Evolutionary conservation across 2,113 vertebrate species (phyloP).

Genomic region (Andinoacara biseriatus): DNA sequence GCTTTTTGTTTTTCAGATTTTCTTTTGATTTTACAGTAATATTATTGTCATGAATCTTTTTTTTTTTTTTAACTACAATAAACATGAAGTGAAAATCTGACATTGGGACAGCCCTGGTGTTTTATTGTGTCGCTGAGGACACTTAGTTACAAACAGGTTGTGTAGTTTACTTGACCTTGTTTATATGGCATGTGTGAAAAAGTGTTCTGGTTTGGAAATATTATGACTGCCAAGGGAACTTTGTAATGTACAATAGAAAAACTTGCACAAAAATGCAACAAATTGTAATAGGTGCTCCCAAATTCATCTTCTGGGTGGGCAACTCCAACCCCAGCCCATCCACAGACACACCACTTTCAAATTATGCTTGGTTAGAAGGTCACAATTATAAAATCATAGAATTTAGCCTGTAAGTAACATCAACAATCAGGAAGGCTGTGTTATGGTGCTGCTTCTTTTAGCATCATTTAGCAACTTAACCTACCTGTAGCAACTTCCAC

Average conservation of each 20-base stretch:
- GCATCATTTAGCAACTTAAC: not conserved
- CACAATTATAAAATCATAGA: not conserved
- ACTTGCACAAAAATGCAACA: no score
- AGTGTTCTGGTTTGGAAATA: no score
- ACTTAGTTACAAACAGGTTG: no score
- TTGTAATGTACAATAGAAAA: no score
- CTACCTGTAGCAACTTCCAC: not conserved
- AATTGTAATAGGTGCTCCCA: no score
- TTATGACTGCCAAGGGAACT: no score
- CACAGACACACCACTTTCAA: not conserved
- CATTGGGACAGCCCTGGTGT: no score
- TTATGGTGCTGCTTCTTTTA: not conserved
- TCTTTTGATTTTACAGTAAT: not conserved
- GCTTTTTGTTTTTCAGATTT: not conserved
- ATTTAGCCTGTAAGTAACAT: rapidly evolving
- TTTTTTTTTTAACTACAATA: not conserved
- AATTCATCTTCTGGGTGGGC: no score
- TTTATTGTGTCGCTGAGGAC: no score
- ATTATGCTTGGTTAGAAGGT: not conserved
- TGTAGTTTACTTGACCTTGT: no score
- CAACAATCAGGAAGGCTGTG: not conserved
- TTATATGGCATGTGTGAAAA: no score
- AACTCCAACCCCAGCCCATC: not conserved
- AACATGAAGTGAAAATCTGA: not conserved
- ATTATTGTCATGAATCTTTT: not conserved